These are phyloP conservation scores for Goniozus legneri DNA, from an alignment of 1,140 invertebrate species.

Conservation along the genomic window DNA sequence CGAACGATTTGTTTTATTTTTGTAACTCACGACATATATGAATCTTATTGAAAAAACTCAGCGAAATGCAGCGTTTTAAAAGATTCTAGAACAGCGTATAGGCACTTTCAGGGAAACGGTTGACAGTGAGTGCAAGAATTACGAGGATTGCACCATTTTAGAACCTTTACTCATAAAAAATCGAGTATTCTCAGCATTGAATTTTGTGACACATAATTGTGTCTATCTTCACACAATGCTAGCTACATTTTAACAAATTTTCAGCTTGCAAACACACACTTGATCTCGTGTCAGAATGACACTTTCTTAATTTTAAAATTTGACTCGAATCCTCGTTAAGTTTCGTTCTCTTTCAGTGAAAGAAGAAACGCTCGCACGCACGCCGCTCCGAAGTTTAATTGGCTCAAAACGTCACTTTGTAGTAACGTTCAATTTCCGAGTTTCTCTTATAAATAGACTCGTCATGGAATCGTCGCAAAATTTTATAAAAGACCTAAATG, in stretches of 20 bases:
- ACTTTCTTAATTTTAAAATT: too few relatives aligned
- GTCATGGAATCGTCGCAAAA: too few relatives aligned
- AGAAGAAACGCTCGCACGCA: too few relatives aligned
- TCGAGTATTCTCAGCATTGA: slow-evolving; percentile 9
- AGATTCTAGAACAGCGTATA: slow-evolving; percentile 41
- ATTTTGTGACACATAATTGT: slow-evolving; percentile 18
- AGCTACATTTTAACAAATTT: neutral
- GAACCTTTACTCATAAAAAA: slow-evolving; percentile 9
- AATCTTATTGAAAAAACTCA: slow-evolving; percentile 19
- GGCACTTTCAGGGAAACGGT: slow-evolving; percentile 48
- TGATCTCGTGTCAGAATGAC: neutral
- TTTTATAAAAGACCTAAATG: too few relatives aligned
- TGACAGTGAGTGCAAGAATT: slow-evolving; percentile 15
- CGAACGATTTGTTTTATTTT: slow-evolving; percentile 19
- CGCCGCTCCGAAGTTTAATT: too few relatives aligned
- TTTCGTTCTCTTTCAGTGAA: too few relatives aligned
- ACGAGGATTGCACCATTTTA: slow-evolving; percentile 2
- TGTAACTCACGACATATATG: slow-evolving; percentile 14
- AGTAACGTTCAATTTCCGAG: too few relatives aligned
- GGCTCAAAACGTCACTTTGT: too few relatives aligned
- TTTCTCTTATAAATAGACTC: too few relatives aligned
- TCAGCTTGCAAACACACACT: neutral
- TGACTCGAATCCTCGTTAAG: too few relatives aligned
- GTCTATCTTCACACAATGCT: slow-evolving; percentile 2
- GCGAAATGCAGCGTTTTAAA: slow-evolving; percentile 20